Evolutionary conservation across 2,797 vertebrate genomes (phyloP).

Genomic region (Chloroceryle amazona): DNA sequence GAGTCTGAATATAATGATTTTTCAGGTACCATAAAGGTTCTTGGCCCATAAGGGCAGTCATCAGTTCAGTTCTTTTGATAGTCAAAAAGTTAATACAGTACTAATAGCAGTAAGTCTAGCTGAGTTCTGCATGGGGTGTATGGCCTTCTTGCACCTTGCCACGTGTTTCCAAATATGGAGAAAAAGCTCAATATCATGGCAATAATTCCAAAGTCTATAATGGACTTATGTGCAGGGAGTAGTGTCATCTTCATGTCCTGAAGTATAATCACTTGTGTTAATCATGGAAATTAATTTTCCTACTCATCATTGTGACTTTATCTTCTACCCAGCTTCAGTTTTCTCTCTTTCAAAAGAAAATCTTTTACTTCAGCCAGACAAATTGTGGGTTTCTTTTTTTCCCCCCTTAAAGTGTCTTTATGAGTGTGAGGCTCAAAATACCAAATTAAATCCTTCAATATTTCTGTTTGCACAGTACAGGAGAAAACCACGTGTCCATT

Average conservation of each 20-base stretch:
- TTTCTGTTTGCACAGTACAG: slow-evolving; percentile 32
- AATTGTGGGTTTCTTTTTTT: neutral
- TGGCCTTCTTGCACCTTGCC: neutral
- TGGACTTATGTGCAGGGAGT: neutral
- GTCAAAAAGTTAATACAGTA: neutral
- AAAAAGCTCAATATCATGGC: neutral
- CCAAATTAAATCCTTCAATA: slow-evolving; percentile 5
- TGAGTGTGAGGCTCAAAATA: slow-evolving; percentile 4
- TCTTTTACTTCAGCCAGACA: neutral
- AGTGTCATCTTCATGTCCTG: neutral
- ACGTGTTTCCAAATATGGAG: neutral
- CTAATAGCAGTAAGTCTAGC: neutral
- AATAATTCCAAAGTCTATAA: neutral
- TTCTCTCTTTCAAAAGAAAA: neutral
- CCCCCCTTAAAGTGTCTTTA: neutral
- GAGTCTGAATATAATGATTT: neutral
- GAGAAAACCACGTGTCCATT: slow-evolving; percentile 55
- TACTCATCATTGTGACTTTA: neutral
- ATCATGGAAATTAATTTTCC: neutral
- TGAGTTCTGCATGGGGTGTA: neutral
- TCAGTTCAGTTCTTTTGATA: neutral
- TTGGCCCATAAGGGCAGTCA: neutral
- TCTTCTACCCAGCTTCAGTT: neutral
- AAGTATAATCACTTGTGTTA: neutral
- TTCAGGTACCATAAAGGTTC: neutral